A percentile compares a stretch with the other conserved stretches of the same genome.
Conservation (phyloP, 2,888 invertebrate species). For the Eupithecia subumbrata region DNA sequence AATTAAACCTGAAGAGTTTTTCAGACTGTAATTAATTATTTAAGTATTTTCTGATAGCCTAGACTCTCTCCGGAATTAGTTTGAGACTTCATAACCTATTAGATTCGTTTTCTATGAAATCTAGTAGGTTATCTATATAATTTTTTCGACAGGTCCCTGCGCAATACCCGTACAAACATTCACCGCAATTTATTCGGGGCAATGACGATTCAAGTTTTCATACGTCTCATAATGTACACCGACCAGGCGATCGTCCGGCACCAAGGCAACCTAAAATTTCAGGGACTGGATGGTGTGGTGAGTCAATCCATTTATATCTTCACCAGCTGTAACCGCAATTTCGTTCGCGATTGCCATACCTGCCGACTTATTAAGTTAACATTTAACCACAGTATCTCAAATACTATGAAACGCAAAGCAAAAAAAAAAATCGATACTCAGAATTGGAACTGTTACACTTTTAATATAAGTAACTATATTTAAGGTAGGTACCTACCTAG, state of each 20-base stretch:
- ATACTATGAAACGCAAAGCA: too few relatives aligned
- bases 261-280: conserved; percentile 32
- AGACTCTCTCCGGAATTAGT: not conserved
- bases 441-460: too few relatives aligned
- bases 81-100: not conserved
- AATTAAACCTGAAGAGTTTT: not conserved
- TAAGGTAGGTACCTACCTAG: too few relatives aligned
- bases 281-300: conserved; percentile 88
- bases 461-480: too few relatives aligned
- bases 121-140: not conserved
- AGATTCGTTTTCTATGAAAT: not conserved
- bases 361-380: too few relatives aligned
- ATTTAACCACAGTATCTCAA: too few relatives aligned
- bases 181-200: conserved; percentile 94
- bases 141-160: conserved; percentile 84
- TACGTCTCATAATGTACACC: conserved; percentile 89
- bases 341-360: too few relatives aligned
- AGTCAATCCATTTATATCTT: conserved; percentile 52
- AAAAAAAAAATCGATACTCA: too few relatives aligned
- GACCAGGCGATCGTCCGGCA: conserved; percentile 85
- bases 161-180: conserved; percentile 92
- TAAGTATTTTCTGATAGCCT: not conserved
- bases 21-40: not conserved
- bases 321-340: too few relatives aligned
- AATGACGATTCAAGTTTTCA: conserved; percentile 90